phyloP scores from a whole-genome alignment of 2,113 vertebrate species.

The Monopterus albus region DNA sequence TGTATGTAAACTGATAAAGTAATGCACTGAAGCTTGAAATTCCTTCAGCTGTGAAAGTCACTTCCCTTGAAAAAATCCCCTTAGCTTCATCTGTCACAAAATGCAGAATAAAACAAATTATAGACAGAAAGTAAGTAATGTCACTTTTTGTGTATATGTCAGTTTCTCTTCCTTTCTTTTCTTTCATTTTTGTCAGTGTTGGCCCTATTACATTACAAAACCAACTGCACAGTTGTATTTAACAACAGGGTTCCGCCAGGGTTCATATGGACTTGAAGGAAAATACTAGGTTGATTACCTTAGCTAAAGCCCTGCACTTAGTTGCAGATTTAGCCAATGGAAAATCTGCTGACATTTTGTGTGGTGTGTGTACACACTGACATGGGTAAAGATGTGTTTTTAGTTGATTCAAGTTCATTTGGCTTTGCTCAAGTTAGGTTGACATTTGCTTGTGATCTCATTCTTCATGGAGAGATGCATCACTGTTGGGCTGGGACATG shows the following conservation, averaged over 20 bases:
- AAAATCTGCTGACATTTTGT: conserved; percentile 76
- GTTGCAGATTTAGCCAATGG: conserved; percentile 65
- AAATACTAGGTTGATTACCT: conserved; percentile 70
- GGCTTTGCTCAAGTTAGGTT: conserved; percentile 66
- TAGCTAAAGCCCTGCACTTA: conserved; percentile 73
- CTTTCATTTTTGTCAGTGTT: neutral
- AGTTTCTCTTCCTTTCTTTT: conserved; percentile 15
- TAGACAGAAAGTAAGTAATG: conserved; percentile 25
- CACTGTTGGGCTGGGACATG: conserved; percentile 70
- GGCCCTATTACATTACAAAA: conserved; percentile 27
- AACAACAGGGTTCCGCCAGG: conserved; percentile 45
- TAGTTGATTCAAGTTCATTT: conserved; percentile 76
- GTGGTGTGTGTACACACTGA: conserved; percentile 56
- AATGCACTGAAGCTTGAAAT: conserved; percentile 60
- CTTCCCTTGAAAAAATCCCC: conserved; percentile 64
- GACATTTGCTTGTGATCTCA: conserved; percentile 79
- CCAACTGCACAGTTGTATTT: conserved; percentile 54
- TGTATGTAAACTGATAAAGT: conserved; percentile 62
- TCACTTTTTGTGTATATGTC: conserved; percentile 8
- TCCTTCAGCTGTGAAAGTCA: conserved; percentile 67
- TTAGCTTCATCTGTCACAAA: conserved; percentile 42
- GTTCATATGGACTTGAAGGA: conserved; percentile 46
- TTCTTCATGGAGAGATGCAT: conserved; percentile 75
- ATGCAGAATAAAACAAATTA: conserved; percentile 39
- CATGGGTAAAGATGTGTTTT: conserved; percentile 71